A percentile compares a stretch with the other conserved stretches of the same genome.
phyloP scores from a whole-genome alignment of 2,888 invertebrate genomes.

The Pristionchus mayeri region DNA sequence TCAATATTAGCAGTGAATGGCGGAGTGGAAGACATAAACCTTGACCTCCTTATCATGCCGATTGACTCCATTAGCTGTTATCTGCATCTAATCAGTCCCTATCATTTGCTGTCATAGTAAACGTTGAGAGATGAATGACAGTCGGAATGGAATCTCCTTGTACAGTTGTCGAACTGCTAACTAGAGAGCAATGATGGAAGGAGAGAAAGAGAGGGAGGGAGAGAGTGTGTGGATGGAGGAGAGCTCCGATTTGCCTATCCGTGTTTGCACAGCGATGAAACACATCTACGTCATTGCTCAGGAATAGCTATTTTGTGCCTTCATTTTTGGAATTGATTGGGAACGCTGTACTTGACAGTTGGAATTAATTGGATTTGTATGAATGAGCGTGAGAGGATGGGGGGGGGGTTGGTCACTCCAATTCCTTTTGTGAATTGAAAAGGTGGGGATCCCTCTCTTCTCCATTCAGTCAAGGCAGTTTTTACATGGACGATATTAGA shows the following conservation, averaged over 20 bases:
- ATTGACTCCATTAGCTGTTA: background rate
- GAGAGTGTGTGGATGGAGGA: background rate
- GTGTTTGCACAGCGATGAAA: constrained; percentile 24
- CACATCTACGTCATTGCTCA: constrained; percentile 20
- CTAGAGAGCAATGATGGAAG: background rate
- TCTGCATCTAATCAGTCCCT: background rate
- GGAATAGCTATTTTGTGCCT: background rate
- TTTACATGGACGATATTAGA: constrained; percentile 1
- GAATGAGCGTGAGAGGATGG: background rate
- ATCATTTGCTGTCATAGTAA: background rate
- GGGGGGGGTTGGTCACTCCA: background rate
- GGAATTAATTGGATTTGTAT: background rate
- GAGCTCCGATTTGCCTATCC: constrained; percentile 11
- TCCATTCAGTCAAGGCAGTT: background rate
- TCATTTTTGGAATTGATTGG: constrained; percentile 7
- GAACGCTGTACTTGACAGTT: background rate
- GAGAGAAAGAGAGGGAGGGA: background rate
- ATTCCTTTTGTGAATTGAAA: background rate
- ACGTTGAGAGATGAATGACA: background rate
- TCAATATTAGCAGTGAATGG: background rate
- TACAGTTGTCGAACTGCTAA: constrained; percentile 16
- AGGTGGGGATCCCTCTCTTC: background rate
- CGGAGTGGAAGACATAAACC: background rate
- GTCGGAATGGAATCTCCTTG: background rate
- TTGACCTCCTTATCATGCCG: constrained; percentile 17